A percentile compares a stretch with the other conserved stretches of the same genome.
Conservation (phyloP, 2,113 vertebrate species). For the Oncorhynchus clarkii region DNA sequence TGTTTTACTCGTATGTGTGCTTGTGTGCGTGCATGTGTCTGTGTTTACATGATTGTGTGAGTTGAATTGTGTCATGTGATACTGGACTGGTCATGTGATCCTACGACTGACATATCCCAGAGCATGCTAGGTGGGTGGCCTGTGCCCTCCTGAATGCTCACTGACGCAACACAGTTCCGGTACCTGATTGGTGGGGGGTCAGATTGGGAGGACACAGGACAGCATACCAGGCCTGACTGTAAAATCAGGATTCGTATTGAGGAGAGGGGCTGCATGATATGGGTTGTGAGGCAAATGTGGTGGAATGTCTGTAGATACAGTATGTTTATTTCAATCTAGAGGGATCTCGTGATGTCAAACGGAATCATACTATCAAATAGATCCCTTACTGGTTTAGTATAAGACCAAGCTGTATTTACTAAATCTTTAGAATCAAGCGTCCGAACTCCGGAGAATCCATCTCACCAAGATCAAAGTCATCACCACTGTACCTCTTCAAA, state of each 20-base stretch:
- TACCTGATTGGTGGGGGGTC: background rate
- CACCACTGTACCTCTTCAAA: constrained; percentile 3
- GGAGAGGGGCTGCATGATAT: background rate
- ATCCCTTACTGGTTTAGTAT: too few species aligned
- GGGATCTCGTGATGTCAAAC: background rate
- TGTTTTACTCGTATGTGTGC: too few species aligned
- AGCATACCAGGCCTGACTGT: background rate
- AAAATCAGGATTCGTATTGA: background rate
- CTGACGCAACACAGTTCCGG: background rate
- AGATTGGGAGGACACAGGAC: background rate
- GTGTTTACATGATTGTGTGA: background rate
- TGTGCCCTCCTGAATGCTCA: background rate
- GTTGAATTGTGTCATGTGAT: background rate
- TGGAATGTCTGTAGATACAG: background rate
- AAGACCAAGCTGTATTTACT: too few species aligned
- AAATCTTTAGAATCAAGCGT: background rate
- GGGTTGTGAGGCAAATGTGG: background rate
- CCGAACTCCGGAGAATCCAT: background rate
- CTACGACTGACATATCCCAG: constrained; percentile 15
- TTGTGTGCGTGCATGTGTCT: too few species aligned
- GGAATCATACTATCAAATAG: too few species aligned
- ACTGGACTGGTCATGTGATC: constrained; percentile 16
- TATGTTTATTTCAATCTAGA: background rate
- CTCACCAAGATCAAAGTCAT: background rate
- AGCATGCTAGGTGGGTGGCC: constrained; percentile 37